Evolutionary conservation across 2,113 vertebrate species (phyloP).

Genomic region (Corydoras sp.): DNA sequence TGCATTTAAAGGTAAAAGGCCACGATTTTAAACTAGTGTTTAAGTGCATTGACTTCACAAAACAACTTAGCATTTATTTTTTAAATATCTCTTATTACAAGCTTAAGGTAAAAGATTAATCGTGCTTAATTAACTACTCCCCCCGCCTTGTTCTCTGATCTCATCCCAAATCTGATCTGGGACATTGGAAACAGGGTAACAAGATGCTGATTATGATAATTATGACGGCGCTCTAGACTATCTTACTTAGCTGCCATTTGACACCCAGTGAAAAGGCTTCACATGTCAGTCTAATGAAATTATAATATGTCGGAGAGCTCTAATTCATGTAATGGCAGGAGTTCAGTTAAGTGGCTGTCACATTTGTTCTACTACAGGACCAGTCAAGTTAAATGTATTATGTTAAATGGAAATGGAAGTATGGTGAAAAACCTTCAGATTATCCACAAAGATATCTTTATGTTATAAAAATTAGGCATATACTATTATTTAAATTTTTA

Average conservation of each 20-base stretch:
- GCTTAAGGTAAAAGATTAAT: too few species aligned
- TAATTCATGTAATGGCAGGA: constrained; percentile 16
- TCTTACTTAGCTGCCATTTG: constrained; percentile 42
- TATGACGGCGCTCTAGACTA: constrained; percentile 43
- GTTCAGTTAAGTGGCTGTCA: constrained; percentile 19
- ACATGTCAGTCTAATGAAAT: constrained; percentile 45
- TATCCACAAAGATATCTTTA: too few species aligned
- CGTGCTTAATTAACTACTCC: too few species aligned
- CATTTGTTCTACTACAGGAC: constrained; percentile 3
- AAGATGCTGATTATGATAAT: constrained; percentile 50
- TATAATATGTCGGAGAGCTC: constrained; percentile 20
- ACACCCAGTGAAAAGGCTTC: constrained; percentile 34
- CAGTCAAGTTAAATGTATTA: background rate
- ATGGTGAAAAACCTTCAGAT: too few species aligned
- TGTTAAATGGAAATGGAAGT: too few species aligned
- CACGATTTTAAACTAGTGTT: too few species aligned
- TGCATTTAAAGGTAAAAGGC: too few species aligned
- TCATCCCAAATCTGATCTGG: constrained; percentile 17
- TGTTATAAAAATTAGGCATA: too few species aligned
- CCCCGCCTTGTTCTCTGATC: constrained; percentile 1
- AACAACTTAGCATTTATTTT: too few species aligned
- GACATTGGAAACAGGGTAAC: constrained; percentile 40
- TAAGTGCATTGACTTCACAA: too few species aligned
- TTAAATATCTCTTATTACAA: too few species aligned
- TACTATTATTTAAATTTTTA: too few species aligned